Evolutionary conservation across 2,797 vertebrate genomes (phyloP).

Genomic region (Etheostoma perlongum): DNA sequence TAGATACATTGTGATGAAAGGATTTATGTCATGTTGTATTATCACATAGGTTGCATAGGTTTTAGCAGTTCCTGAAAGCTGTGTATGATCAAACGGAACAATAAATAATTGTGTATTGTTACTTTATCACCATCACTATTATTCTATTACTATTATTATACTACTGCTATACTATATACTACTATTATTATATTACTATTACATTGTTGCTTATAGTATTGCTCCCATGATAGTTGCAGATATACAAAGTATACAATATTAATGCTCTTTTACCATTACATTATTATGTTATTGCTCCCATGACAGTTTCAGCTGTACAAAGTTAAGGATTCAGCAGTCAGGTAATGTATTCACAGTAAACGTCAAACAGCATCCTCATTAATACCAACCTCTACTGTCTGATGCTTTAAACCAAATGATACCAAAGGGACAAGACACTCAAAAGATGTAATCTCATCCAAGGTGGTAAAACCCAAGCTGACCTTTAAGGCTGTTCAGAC

Average conservation of each 20-base stretch:
- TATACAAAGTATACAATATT: no score
- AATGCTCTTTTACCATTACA: background rate
- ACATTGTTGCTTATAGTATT: background rate
- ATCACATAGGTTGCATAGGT: background rate
- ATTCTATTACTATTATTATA: no score
- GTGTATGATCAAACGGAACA: background rate
- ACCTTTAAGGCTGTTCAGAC: slow-evolving; percentile 47
- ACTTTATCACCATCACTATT: background rate
- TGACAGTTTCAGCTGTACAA: slow-evolving; percentile 2
- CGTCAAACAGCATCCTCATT: background rate
- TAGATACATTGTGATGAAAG: background rate
- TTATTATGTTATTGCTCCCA: slow-evolving; percentile 8
- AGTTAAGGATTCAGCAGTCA: background rate
- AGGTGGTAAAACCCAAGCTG: slow-evolving; percentile 41
- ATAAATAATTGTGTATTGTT: slow-evolving; percentile 13
- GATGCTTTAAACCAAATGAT: background rate
- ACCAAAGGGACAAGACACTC: background rate
- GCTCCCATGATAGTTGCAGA: no score
- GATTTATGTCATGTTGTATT: background rate
- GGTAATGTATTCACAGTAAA: slow-evolving; percentile 1
- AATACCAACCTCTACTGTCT: background rate
- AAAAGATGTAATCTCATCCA: slow-evolving; percentile 7
- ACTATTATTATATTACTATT: background rate
- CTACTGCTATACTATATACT: background rate
- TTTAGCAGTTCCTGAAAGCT: background rate